Conservation (phyloP, 2,113 vertebrate species). For the Craseonycteris thonglongyai region DNA sequence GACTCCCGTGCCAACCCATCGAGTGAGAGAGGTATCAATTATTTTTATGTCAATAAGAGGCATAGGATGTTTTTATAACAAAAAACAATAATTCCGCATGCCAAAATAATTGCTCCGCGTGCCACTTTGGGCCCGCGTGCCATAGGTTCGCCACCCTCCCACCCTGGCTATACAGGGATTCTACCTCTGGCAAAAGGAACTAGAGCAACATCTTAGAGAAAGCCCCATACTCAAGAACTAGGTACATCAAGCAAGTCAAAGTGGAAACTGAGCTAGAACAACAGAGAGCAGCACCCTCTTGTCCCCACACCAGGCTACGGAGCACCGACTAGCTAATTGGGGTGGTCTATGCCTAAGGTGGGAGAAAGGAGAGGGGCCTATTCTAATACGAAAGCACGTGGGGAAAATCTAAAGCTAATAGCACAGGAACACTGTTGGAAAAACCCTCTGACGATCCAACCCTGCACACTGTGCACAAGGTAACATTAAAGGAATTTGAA, state of each 20-base stretch:
- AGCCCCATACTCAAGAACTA: not conserved
- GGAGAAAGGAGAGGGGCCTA: not conserved
- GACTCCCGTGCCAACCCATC: too few relatives aligned
- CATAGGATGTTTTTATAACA: too few relatives aligned
- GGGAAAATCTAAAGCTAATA: not conserved
- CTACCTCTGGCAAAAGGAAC: not conserved
- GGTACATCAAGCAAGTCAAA: not conserved
- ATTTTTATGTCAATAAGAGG: too few relatives aligned
- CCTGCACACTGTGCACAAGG: not conserved
- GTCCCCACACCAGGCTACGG: not conserved
- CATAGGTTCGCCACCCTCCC: too few relatives aligned
- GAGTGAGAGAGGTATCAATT: too few relatives aligned
- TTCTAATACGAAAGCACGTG: not conserved
- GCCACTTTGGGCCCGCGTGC: too few relatives aligned
- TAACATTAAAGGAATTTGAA: not conserved
- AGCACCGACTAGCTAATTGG: not conserved
- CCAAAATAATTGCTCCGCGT: too few relatives aligned
- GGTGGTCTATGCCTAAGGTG: accelerated
- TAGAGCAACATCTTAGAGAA: not conserved
- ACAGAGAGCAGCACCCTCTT: not conserved
- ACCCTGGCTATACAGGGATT: not conserved
- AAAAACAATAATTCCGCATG: too few relatives aligned
- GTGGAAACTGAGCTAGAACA: not conserved
- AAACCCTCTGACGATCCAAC: not conserved
- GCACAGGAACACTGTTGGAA: not conserved